Evolutionary conservation across 2,113 vertebrate genomes (phyloP), one percentile per base, ranked within the genome.

Genomic region (Chrysochloris asiatica): DNA sequence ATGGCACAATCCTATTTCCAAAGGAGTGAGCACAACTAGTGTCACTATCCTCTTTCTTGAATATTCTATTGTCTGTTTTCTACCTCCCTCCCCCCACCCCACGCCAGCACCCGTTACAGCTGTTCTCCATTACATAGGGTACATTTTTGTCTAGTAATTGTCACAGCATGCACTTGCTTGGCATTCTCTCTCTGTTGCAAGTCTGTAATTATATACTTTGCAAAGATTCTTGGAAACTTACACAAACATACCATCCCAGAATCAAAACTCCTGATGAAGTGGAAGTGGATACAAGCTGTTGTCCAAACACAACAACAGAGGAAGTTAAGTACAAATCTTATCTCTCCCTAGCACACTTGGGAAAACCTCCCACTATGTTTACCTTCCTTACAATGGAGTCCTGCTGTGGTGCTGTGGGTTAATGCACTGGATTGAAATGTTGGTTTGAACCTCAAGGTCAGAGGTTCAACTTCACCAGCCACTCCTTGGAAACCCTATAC

Each of bases 61-160:
- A 78, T 92, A 63, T 21, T 69, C 50, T 43, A 11, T 76, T 88
- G 45, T 11, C 77, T 83, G 22, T 36, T 45, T 89, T 56, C 80
- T 83, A 47, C 36, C 63, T 59, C 56, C 22, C 47, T 41, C 16
- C 47, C n/a, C 36, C 47, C 30, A 10, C 16, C 13, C 30, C 33
- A 3, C 8, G 8, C 3, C 21, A 63, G 82, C 86, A 88, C 76
- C 41, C 65, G 0, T 92, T 95, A 54, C 33, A 92, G 71, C 93
- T 94, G 78, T 89, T 89, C 48, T 79, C 94, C 16, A 7, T 33
- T 50, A 28, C 41, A 50, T 67, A 65, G 14, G 80, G 56, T 48
- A 88, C 67, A n/a, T 92, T 94, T 95, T 84, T 83, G 81, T 91
- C 79, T 90, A 97, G 93, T 89, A 92, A 94, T 92, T 92, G 86